A percentile compares a stretch with the other conserved stretches of the same genome.
Evolutionary conservation across 2,888 invertebrate genomes (phyloP).

Genomic region (Tenthredo scrophulariae): DNA sequence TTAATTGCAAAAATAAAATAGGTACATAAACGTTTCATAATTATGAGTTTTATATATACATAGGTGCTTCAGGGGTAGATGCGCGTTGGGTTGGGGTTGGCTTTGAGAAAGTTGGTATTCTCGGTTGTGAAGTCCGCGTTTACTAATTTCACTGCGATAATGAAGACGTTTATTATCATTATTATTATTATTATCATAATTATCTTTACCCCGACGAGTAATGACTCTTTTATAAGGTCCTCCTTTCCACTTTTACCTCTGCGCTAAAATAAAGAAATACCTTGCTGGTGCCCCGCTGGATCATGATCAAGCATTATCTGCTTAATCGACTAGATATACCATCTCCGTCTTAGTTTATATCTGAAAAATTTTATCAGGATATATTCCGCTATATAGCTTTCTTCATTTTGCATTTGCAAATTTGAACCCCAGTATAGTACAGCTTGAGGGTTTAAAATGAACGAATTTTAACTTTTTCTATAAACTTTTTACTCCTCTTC

Average conservation of each 20-base stretch:
- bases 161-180: neutral
- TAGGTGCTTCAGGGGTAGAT: neutral
- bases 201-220: neutral
- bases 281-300: neutral
- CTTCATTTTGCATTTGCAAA: neutral
- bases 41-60: neutral
- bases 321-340: neutral
- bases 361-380: no score
- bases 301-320: neutral
- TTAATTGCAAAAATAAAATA: neutral
- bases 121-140: neutral
- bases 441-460: neutral
- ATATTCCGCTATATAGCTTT: neutral
- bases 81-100: neutral
- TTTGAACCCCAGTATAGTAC: neutral
- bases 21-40: neutral
- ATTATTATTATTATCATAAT: neutral
- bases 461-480: neutral
- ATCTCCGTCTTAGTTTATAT: neutral
- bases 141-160: slow-evolving; percentile 19
- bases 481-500: neutral
- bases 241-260: neutral
- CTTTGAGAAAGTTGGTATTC: neutral
- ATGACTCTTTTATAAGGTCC: neutral
- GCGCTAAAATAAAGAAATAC: neutral